Evolutionary conservation across 2,888 invertebrate genomes (phyloP).

Genomic region (Eudemis profundana): DNA sequence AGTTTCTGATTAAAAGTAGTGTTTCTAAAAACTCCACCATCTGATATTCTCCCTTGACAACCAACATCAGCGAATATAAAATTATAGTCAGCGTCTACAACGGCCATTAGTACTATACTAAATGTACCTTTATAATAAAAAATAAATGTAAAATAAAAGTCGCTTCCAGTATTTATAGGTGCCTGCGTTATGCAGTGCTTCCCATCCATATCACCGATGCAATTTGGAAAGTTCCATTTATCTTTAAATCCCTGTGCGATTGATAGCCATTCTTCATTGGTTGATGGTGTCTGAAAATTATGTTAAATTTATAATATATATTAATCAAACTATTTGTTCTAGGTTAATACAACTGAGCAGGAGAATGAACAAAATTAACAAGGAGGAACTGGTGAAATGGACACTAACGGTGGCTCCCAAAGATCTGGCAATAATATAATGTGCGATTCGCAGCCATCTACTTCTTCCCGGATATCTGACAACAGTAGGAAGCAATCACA

Average conservation of each 20-base stretch:
- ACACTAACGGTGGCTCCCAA: background rate
- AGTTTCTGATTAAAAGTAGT: conserved; percentile 4
- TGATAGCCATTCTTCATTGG: conserved; percentile 41
- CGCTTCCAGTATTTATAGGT: conserved; percentile 46
- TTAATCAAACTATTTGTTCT: background rate
- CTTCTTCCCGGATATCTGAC: background rate
- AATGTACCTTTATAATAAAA: conserved; percentile 47
- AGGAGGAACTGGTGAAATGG: background rate
- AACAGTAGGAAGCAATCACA: background rate
- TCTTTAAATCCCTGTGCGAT: conserved; percentile 44
- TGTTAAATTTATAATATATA: background rate
- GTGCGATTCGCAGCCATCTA: background rate
- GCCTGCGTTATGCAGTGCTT: conserved; percentile 48
- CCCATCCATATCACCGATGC: conserved; percentile 48
- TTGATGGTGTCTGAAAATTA: conserved; percentile 2
- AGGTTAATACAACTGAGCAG: conserved; percentile 1
- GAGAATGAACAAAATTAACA: background rate
- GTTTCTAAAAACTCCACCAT: conserved; percentile 12
- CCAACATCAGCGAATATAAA: conserved; percentile 40
- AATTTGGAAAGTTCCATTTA: conserved; percentile 48
- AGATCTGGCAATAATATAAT: background rate
- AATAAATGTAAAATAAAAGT: too few species aligned
- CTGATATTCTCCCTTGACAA: conserved; percentile 1
- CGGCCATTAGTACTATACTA: conserved; percentile 47
- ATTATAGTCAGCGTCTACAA: conserved; percentile 41